Percentiles rank a stretch among this genome's conserved stretches.
Conservation (phyloP, 2,113 vertebrate genomes). For the Sigmodon hispidus region DNA sequence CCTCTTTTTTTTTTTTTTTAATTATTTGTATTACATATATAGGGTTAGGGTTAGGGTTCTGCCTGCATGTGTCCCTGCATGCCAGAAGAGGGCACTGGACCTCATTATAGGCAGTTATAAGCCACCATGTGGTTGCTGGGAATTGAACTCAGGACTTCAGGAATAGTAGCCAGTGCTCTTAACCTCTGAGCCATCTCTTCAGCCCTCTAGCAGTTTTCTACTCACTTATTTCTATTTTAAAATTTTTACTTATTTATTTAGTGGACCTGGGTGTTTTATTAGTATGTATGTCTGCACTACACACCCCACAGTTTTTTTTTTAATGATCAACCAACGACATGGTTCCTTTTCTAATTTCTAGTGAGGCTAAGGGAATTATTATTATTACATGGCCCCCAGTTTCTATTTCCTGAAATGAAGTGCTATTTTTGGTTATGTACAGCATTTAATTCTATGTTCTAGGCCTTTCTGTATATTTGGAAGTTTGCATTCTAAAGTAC, state of each 20-base stretch:
- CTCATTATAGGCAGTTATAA: no score
- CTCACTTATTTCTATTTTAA: not conserved
- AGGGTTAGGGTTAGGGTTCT: no score
- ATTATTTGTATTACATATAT: no score
- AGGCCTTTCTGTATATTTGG: not conserved
- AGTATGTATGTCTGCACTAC: not conserved
- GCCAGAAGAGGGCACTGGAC: no score
- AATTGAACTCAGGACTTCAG: no score
- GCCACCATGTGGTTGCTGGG: no score
- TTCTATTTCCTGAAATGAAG: not conserved
- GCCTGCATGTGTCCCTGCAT: no score
- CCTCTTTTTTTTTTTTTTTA: no score
- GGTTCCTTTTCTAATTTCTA: not conserved
- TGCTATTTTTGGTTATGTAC: not conserved
- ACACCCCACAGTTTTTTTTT: not conserved
- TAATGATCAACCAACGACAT: not conserved
- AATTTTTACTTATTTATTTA: not conserved
- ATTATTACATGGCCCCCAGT: rapidly evolving
- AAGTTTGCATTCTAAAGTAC: not conserved
- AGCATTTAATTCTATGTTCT: not conserved
- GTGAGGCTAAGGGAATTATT: not conserved
- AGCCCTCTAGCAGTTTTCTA: no score
- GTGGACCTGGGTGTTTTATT: not conserved
- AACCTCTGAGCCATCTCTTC: no score
- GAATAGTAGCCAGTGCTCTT: no score